These are phyloP conservation scores for Rattus norvegicus DNA, from an alignment of 2,113 vertebrate genomes.

Conservation along the genomic window DNA sequence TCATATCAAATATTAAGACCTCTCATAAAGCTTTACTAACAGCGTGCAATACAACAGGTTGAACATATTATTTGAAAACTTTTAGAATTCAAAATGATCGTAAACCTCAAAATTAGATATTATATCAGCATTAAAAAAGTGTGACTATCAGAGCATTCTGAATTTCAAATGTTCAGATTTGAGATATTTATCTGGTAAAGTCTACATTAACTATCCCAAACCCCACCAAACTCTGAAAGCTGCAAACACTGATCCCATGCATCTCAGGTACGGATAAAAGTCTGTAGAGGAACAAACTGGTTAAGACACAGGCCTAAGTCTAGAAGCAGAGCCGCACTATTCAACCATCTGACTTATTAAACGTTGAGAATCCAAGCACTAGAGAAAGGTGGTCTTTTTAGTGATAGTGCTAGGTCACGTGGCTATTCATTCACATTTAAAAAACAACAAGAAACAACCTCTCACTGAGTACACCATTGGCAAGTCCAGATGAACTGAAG, in stretches of 20 bases:
- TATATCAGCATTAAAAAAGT: background rate
- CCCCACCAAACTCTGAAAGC: background rate
- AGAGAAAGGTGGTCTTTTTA: slow-evolving; percentile 21
- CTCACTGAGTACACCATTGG: background rate
- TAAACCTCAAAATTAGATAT: background rate
- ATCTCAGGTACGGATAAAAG: background rate
- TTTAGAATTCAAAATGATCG: background rate
- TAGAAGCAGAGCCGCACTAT: background rate
- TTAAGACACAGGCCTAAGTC: background rate
- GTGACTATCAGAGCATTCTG: background rate
- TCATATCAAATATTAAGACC: slow-evolving; percentile 30
- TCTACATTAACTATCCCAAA: background rate
- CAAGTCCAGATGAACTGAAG: background rate
- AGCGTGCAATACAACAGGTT: background rate
- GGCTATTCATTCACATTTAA: background rate
- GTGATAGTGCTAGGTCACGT: background rate
- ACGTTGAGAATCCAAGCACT: background rate
- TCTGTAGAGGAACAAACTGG: background rate
- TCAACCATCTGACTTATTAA: background rate
- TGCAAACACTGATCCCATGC: background rate
- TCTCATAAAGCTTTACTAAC: slow-evolving; percentile 34
- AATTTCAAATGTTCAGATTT: background rate
- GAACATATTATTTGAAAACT: background rate
- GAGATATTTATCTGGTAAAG: background rate
- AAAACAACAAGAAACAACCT: background rate